Evolutionary conservation across 1,140 invertebrate genomes (phyloP).

Genomic region (Macrobrachium nipponense): DNA sequence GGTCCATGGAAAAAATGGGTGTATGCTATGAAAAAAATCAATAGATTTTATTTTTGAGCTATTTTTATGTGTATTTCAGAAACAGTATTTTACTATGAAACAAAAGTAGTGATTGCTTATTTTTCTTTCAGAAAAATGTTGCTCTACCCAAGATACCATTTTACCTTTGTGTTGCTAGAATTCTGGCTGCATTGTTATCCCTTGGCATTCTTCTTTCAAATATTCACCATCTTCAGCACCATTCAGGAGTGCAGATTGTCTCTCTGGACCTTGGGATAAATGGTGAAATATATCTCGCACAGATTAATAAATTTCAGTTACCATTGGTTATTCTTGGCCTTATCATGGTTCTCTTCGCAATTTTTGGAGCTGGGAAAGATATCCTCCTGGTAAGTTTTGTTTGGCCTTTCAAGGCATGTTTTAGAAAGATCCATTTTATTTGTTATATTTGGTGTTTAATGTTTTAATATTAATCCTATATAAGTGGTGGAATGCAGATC

Average conservation of each 20-base stretch:
- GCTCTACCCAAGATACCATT: background rate
- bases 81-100: no score
- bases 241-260: slow-evolving; percentile 30
- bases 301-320: slow-evolving; percentile 22
- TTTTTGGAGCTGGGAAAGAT: slow-evolving; percentile 49
- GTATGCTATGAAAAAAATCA: no score
- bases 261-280: slow-evolving; percentile 38
- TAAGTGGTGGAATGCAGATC: no score
- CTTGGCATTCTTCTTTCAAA: slow-evolving; percentile 29
- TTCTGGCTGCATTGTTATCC: slow-evolving; percentile 21
- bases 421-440: no score
- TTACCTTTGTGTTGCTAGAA: slow-evolving; percentile 19
- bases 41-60: no score
- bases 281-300: slow-evolving; percentile 21
- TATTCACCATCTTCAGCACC: slow-evolving; percentile 38
- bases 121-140: no score
- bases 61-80: no score
- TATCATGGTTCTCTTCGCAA: slow-evolving; percentile 22
- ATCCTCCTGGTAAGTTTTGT: slow-evolving; percentile 26
- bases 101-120: no score
- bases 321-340: slow-evolving; percentile 31
- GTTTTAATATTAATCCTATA: no score
- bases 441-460: no score
- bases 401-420: background rate
- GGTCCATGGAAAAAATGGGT: no score